These are phyloP conservation scores for Drosophila sturtevanti DNA, from an alignment of 1,140 invertebrate species.

Conservation along the genomic window DNA sequence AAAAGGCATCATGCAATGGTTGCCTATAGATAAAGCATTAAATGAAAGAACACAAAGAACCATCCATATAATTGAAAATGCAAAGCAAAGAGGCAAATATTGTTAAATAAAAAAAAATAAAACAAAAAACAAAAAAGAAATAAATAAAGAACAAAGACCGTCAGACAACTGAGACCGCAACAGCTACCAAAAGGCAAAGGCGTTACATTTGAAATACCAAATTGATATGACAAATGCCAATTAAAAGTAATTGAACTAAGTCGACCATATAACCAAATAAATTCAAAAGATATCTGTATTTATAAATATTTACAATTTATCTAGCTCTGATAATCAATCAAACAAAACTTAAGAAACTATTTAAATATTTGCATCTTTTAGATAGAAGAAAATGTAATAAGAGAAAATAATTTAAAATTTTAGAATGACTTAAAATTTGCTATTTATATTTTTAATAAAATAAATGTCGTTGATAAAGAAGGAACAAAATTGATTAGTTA, in stretches of 20 bases:
- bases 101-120: constrained; percentile 26
- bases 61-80: constrained; percentile 38
- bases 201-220: neutral
- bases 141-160: neutral
- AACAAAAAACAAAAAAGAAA: neutral
- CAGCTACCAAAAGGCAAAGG: constrained; percentile 14
- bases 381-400: no score
- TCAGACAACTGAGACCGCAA: neutral
- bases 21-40: neutral
- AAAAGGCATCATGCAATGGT: neutral
- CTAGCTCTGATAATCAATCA: neutral
- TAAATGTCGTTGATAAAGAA: no score
- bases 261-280: neutral
- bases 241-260: neutral
- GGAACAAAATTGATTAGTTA: no score
- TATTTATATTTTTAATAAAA: no score
- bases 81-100: constrained; percentile 30
- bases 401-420: no score
- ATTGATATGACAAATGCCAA: constrained; percentile 5
- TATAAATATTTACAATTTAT: neutral
- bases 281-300: neutral
- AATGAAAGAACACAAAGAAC: constrained; percentile 32
- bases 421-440: no score
- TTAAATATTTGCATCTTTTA: no score
- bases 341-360: neutral